Percentiles rank a stretch among this genome's conserved stretches.
phyloP scores from a whole-genome alignment of 2,888 invertebrate genomes.

The Fissipunctia ypsillon region DNA sequence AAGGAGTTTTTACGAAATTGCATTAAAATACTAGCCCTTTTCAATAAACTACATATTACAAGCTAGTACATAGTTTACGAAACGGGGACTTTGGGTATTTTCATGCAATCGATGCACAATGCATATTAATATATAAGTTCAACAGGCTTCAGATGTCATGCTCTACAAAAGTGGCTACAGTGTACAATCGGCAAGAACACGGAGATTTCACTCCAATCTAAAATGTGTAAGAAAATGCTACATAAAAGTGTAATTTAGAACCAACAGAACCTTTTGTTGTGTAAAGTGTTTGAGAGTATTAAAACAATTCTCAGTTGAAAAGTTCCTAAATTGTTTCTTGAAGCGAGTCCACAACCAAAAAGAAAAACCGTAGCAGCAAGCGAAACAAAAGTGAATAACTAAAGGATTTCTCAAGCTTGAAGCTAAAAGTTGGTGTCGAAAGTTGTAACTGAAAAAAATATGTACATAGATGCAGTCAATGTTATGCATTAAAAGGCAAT shows the following conservation, averaged over 20 bases:
- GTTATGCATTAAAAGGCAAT: constrained; percentile 70
- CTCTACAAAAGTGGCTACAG: constrained; percentile 55
- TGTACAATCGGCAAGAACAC: constrained; percentile 36
- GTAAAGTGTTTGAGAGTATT: constrained; percentile 57
- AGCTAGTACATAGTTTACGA: constrained; percentile 67
- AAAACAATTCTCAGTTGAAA: constrained; percentile 54
- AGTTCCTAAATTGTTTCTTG: constrained; percentile 58
- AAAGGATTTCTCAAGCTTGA: constrained; percentile 61
- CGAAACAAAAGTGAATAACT: constrained; percentile 67
- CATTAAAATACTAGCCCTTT: constrained; percentile 70
- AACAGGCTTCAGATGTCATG: constrained; percentile 69
- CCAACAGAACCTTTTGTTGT: constrained; percentile 55
- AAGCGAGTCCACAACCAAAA: constrained; percentile 80
- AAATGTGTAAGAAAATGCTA: constrained; percentile 40
- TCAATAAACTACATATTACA: constrained; percentile 66
- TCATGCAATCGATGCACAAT: constrained; percentile 71
- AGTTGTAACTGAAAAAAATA: constrained; percentile 57
- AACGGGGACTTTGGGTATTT: constrained; percentile 69
- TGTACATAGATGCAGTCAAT: constrained; percentile 60
- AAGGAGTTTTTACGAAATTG: constrained; percentile 76
- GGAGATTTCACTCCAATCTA: constrained; percentile 18
- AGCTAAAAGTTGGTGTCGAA: constrained; percentile 61
- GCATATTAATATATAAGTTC: constrained; percentile 51
- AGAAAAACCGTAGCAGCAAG: constrained; percentile 74
- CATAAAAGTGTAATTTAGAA: constrained; percentile 44